A percentile compares a stretch with the other conserved stretches of the same genome.
Conservation (phyloP, 1,140 invertebrate species). For the Caerostris darwini region DNA sequence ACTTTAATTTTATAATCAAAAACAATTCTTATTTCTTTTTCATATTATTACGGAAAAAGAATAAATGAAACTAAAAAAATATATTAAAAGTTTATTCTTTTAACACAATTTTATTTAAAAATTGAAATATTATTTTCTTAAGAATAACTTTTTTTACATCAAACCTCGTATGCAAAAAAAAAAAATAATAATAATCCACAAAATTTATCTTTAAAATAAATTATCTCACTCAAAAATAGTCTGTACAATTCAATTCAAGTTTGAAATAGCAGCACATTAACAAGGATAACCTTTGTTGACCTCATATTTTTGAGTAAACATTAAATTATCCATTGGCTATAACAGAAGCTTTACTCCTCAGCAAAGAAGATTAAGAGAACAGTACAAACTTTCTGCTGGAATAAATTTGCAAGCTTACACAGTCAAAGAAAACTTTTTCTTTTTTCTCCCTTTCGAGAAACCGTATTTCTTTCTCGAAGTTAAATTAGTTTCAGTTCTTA, state of each 20-base stretch:
- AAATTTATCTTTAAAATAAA: background rate
- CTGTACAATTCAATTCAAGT: background rate
- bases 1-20: no score
- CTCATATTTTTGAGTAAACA: background rate
- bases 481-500: constrained; percentile 68
- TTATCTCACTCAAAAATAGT: background rate
- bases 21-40: no score
- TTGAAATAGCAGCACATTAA: background rate
- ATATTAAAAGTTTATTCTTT: no score
- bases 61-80: no score
- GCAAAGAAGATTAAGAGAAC: constrained; percentile 41
- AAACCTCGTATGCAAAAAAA: background rate
- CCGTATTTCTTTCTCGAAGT: constrained; percentile 37
- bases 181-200: no score
- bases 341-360: background rate
- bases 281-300: background rate
- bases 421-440: constrained; percentile 22
- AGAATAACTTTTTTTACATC: background rate
- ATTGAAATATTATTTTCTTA: no score
- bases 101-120: no score
- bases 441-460: background rate
- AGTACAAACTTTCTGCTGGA: background rate
- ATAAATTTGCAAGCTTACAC: constrained; percentile 40
- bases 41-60: no score
- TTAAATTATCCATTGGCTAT: background rate